Evolutionary conservation across 2,797 vertebrate genomes (phyloP).

Genomic region (Sebastes vulpes): DNA sequence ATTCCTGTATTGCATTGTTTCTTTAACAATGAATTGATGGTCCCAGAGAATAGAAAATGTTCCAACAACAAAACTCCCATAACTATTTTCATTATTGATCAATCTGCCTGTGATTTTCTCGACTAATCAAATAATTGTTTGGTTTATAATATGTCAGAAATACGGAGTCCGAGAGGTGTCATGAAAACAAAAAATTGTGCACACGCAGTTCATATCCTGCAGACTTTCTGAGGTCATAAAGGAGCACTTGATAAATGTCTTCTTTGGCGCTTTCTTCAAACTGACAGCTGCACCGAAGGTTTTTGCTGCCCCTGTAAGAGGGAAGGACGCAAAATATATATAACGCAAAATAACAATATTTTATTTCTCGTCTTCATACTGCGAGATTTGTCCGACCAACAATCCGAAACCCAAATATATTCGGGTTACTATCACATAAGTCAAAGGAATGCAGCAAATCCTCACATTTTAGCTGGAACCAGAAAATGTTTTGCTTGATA

Average conservation of each 20-base stretch:
- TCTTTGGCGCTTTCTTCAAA: neutral
- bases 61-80: neutral
- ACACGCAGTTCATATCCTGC: neutral
- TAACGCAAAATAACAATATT: no score
- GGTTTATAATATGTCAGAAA: neutral
- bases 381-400: neutral
- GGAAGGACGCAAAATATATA: neutral
- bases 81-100: neutral
- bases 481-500: neutral
- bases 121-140: neutral
- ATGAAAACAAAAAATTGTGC: neutral
- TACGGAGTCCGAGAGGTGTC: rapidly evolving
- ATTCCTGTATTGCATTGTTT: neutral
- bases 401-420: neutral
- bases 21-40: neutral
- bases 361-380: neutral
- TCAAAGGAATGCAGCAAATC: neutral
- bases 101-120: neutral
- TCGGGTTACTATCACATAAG: neutral
- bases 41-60: neutral
- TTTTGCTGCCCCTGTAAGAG: neutral
- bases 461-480: neutral
- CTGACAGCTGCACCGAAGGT: neutral
- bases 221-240: neutral
- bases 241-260: neutral